Evolutionary conservation across 1,140 invertebrate genomes (phyloP), one percentile per base, ranked within the genome.

Genomic region (Neodiprion pinetum): DNA sequence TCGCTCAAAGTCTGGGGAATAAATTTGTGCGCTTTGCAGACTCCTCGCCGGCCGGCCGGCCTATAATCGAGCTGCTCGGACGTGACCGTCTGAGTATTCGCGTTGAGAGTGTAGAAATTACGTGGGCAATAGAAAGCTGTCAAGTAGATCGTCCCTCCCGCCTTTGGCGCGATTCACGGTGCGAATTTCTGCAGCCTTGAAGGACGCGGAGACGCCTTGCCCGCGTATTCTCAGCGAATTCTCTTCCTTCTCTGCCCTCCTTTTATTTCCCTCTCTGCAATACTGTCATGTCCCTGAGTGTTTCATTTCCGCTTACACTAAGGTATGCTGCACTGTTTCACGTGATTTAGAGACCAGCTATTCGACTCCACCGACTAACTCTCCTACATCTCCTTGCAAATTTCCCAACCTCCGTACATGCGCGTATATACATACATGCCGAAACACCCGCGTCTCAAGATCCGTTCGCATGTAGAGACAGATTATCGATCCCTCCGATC

Each of bases 41-140:
- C 28, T 40, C 28, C 28, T 40, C 28, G 28, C 28, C 28, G 28
- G 5, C 28, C 28, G 28, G 28, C 28, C 28, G 5, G 28, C 28
- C 28, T 40, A 40, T 40, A 40, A 61, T 61, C 53, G 53, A 61
- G n/a, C 53, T 61, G 9, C 11, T 61, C 53, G 53, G n/a, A 61
- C 53, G 53, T 61, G 53, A 61, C 53, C n/a, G 53, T 17, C 53
- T 61, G n/a, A 61, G 53, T 61, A 61, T 61, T 61, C n/a, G 28
- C 28, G 53, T 61, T 7, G 53, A 61, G n/a, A 17, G n/a, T 61
- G n/a, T 4, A 8, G n/a, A 61, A 61, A 14, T 61, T 40, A 40
- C 28, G 53, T 61, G 53, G 9, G 53, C 53, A 17, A 61, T 61
- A 61, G 53, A 61, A 61, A 61, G 53, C 53, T 61, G 53, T 61